Conservation (phyloP, 1,140 invertebrate genomes). For the Trichomalopsis sarcophagae region DNA sequence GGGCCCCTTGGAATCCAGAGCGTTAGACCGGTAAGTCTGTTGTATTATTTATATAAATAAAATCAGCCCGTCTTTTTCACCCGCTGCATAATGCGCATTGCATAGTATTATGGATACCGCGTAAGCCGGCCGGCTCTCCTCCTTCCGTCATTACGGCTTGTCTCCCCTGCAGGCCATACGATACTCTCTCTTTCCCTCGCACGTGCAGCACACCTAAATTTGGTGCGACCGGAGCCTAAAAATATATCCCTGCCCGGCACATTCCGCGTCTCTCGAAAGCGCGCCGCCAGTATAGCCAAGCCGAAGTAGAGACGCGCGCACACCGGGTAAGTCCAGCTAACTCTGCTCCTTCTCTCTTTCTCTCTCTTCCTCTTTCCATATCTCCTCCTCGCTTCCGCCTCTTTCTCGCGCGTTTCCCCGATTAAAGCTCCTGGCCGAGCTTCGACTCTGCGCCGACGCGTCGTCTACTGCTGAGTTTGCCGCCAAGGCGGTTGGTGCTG, state of each 20-base stretch:
- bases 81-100: no score
- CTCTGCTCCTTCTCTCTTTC: neutral
- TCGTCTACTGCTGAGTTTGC: neutral
- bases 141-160: neutral
- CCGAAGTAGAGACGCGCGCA: neutral
- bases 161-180: slow-evolving; percentile 31
- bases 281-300: neutral
- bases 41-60: no score
- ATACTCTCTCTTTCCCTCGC: slow-evolving; percentile 30
- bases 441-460: neutral
- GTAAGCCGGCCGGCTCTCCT: neutral
- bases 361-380: neutral
- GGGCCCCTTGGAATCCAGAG: slow-evolving; percentile 86
- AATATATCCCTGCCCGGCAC: slow-evolving; percentile 27
- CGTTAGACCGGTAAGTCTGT: slow-evolving; percentile 84
- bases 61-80: no score
- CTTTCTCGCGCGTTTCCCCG: neutral
- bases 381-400: neutral
- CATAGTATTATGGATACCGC: no score
- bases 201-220: slow-evolving; percentile 42
- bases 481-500: neutral
- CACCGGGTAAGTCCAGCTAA: neutral
- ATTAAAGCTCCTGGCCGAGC: neutral
- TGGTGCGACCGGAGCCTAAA: slow-evolving; percentile 33
- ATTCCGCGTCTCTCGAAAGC: neutral